These are phyloP conservation scores for Campylomormyrus numenius DNA, from an alignment of 2,113 vertebrate genomes.

Conservation along the genomic window DNA sequence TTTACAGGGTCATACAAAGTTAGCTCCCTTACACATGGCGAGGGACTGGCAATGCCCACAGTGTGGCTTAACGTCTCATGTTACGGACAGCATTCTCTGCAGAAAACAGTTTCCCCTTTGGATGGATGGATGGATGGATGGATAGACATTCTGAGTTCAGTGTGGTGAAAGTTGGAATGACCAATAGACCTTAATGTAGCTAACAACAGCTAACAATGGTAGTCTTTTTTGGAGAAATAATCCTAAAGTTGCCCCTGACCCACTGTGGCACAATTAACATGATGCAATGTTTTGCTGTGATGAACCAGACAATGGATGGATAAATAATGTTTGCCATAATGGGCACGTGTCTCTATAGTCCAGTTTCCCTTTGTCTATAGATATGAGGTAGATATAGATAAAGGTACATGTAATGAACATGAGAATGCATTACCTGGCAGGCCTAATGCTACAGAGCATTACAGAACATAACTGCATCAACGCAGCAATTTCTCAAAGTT, in stretches of 20 bases:
- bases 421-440: not conserved
- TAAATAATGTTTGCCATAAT: not conserved
- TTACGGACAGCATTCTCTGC: not conserved
- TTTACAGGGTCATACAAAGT: not conserved
- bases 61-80: not conserved
- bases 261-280: not conserved
- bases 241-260: not conserved
- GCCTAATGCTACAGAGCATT: not conserved
- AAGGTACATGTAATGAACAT: not conserved
- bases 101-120: not conserved
- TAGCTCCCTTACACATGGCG: not conserved
- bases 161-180: not conserved
- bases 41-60: not conserved
- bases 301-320: not conserved
- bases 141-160: not conserved
- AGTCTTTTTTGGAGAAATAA: not conserved
- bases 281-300: not conserved
- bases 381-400: not conserved
- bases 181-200: not conserved
- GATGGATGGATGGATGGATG: not conserved
- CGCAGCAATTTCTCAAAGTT: not conserved
- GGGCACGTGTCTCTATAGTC: not conserved
- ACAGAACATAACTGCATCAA: not conserved
- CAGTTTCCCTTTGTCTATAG: not conserved
- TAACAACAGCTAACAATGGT: not conserved